These are phyloP conservation scores for Drosophila carrolli DNA, from an alignment of 1,140 invertebrate genomes.

Conservation along the genomic window DNA sequence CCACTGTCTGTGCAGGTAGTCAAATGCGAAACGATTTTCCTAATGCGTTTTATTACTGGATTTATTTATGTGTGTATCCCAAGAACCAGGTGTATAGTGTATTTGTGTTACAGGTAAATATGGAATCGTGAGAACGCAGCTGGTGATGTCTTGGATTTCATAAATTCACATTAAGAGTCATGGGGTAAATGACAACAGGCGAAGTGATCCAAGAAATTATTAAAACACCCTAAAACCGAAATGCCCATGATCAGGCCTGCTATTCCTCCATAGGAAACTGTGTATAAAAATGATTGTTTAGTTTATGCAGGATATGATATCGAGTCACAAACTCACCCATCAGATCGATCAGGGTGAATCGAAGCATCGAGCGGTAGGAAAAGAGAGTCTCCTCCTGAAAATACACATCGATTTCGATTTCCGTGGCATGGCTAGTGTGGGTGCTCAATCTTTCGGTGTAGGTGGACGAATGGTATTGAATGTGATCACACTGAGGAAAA, in stretches of 20 bases:
- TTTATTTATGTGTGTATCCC: slow-evolving; percentile 35
- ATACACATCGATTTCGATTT: slow-evolving; percentile 62
- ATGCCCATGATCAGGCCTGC: slow-evolving; percentile 70
- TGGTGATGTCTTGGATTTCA: slow-evolving; percentile 8
- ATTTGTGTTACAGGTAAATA: slow-evolving; percentile 46
- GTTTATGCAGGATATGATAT: background rate
- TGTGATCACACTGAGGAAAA: slow-evolving; percentile 64
- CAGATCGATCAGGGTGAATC: slow-evolving; percentile 68
- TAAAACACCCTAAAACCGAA: slow-evolving; percentile 59
- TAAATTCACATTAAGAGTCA: slow-evolving; percentile 3
- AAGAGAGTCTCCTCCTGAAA: slow-evolving; percentile 74
- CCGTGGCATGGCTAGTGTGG: background rate
- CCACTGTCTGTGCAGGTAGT: slow-evolving; percentile 61
- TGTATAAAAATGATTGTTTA: too few species aligned
- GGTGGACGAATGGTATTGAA: slow-evolving; percentile 61
- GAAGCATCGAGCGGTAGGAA: slow-evolving; percentile 65
- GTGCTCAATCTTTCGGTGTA: slow-evolving; percentile 53
- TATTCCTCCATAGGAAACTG: slow-evolving; percentile 73
- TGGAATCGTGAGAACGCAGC: slow-evolving; percentile 48
- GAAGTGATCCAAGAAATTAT: slow-evolving; percentile 55
- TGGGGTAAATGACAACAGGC: slow-evolving; percentile 33
- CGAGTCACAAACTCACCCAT: slow-evolving; percentile 45
- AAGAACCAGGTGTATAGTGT: slow-evolving; percentile 3
- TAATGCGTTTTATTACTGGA: slow-evolving; percentile 20
- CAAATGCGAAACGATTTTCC: slow-evolving; percentile 14